Evolutionary conservation across 2,888 invertebrate genomes (phyloP).

Genomic region (Molorchus minor): DNA sequence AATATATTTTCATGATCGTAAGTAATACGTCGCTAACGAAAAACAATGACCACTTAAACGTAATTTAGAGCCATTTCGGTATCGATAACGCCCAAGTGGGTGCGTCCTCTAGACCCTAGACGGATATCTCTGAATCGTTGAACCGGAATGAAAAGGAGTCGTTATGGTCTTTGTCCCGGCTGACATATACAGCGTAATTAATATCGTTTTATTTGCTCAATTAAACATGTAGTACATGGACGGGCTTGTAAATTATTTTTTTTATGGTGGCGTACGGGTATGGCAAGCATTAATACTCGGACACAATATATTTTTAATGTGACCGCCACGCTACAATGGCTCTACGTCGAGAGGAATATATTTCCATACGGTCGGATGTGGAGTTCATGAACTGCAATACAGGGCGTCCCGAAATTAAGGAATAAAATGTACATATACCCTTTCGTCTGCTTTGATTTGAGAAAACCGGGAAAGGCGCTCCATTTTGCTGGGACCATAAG

Average conservation of each 20-base stretch:
- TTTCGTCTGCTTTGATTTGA: too few relatives aligned
- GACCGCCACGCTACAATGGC: too few relatives aligned
- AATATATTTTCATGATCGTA: neutral
- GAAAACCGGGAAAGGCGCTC: too few relatives aligned
- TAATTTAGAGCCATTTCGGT: too few relatives aligned
- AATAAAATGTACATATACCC: too few relatives aligned
- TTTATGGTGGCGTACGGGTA: neutral
- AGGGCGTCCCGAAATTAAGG: too few relatives aligned
- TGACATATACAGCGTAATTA: slow-evolving; percentile 16
- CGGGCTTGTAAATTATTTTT: slow-evolving; percentile 14
- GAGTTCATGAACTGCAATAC: too few relatives aligned
- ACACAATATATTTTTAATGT: too few relatives aligned
- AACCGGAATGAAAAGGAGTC: neutral
- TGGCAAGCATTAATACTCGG: slow-evolving; percentile 6
- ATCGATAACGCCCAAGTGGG: slow-evolving; percentile 1
- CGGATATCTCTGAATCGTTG: slow-evolving; percentile 9
- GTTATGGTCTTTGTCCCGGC: slow-evolving; percentile 16
- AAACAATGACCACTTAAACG: too few relatives aligned
- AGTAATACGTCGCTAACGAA: neutral
- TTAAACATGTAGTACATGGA: slow-evolving; percentile 30
- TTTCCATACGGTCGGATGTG: too few relatives aligned
- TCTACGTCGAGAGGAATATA: too few relatives aligned
- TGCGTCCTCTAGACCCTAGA: neutral
- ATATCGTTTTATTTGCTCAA: slow-evolving; percentile 26
- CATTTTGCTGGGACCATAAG: too few relatives aligned